phyloP scores from a whole-genome alignment of 2,888 invertebrate species.

The Ypsolopha scabrella region DNA sequence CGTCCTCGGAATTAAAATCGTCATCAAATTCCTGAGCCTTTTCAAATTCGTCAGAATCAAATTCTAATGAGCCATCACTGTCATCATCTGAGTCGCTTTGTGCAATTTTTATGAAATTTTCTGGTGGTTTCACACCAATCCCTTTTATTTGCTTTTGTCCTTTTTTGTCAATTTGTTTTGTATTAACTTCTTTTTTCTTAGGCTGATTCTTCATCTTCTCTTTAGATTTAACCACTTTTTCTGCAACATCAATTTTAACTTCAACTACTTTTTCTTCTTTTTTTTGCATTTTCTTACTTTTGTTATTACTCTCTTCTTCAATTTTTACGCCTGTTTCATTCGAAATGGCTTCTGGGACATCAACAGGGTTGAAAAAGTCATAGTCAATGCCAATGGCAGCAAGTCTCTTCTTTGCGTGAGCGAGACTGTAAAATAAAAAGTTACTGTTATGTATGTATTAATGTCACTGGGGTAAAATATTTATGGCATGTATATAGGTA shows the following conservation, averaged over 20 bases:
- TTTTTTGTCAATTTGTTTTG: conserved; percentile 18
- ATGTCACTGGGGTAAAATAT: no score
- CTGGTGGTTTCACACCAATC: conserved; percentile 30
- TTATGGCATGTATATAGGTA: no score
- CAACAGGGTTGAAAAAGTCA: conserved; percentile 60
- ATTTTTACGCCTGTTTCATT: conserved; percentile 8
- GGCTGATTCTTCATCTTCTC: conserved; percentile 10
- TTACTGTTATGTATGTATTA: no score
- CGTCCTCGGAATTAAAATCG: neutral
- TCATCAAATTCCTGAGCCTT: conserved; percentile 16
- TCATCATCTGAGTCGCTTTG: conserved; percentile 24
- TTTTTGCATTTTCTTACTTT: conserved; percentile 1
- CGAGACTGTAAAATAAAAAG: conserved; percentile 33
- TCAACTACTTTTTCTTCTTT: no score
- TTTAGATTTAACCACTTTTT: conserved; percentile 9
- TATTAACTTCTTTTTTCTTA: conserved; percentile 8
- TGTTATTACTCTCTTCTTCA: conserved; percentile 9
- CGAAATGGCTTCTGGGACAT: conserved; percentile 38
- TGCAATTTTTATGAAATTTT: conserved; percentile 35
- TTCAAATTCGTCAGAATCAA: conserved; percentile 55
- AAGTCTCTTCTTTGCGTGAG: conserved; percentile 55
- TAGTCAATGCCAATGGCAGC: conserved; percentile 62
- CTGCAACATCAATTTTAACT: neutral
- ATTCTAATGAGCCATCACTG: conserved; percentile 37
- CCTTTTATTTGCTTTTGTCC: conserved; percentile 31